Evolutionary conservation across 2,797 vertebrate species (phyloP).

Genomic region (Neoniphon sammara): DNA sequence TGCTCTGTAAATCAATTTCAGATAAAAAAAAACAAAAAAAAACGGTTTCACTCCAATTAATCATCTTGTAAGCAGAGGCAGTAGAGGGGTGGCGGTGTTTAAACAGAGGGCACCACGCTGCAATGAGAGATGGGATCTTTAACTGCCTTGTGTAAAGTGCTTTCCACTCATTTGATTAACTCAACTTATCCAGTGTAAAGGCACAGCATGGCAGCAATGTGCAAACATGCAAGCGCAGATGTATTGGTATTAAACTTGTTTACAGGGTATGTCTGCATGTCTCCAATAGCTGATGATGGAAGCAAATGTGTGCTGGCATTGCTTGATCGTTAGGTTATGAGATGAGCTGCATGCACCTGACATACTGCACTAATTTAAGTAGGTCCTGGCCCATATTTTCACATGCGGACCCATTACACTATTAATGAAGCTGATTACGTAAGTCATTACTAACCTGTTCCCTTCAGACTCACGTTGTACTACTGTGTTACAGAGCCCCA

Average conservation of each 20-base stretch:
- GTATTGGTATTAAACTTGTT: conserved; percentile 28
- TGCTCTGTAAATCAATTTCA: conserved; percentile 31
- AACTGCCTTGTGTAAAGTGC: conserved; percentile 22
- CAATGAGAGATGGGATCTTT: conserved; percentile 13
- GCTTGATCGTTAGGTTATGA: not conserved
- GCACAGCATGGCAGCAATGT: conserved; percentile 23
- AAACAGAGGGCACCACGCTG: conserved; percentile 51
- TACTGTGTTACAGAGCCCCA: conserved; percentile 21
- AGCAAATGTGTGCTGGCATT: conserved; percentile 10
- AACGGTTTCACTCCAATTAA: conserved; percentile 51
- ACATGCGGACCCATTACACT: conserved; percentile 22
- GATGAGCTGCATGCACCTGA: conserved; percentile 27
- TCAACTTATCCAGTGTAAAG: conserved; percentile 41
- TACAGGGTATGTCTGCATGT: conserved; percentile 30
- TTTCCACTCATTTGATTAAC: conserved; percentile 45
- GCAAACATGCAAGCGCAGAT: conserved; percentile 43
- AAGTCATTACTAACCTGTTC: conserved; percentile 41
- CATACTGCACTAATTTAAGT: conserved; percentile 20
- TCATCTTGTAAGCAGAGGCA: conserved; percentile 47
- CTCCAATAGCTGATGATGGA: conserved; percentile 19
- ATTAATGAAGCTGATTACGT: conserved; percentile 50
- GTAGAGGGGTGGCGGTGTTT: conserved; percentile 34
- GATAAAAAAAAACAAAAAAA: conserved; percentile 36
- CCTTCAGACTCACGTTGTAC: conserved; percentile 35
- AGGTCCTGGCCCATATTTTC: conserved; percentile 8